Evolutionary conservation across 2,113 vertebrate species (phyloP).

Genomic region (Platysteira castanea): DNA sequence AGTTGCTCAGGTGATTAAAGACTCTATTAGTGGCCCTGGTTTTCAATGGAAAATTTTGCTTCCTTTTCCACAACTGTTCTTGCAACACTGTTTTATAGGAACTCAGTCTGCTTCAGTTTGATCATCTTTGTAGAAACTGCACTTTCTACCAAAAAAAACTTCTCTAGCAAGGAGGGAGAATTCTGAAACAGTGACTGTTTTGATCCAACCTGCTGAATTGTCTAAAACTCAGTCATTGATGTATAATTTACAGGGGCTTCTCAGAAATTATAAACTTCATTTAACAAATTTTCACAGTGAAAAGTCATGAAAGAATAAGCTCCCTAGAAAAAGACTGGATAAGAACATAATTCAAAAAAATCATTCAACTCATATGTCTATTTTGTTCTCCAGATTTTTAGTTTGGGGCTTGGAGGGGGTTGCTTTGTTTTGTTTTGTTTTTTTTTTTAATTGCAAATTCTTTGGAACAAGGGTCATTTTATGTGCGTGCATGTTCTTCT

Average conservation of each 20-base stretch:
- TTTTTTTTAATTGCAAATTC: background rate
- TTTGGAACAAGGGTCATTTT: background rate
- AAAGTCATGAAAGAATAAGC: background rate
- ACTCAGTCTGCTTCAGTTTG: background rate
- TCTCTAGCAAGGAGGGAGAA: background rate
- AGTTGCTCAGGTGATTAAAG: background rate
- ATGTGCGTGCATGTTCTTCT: background rate
- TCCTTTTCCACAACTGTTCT: background rate
- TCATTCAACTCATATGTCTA: background rate
- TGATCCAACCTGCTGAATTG: background rate
- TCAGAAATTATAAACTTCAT: background rate
- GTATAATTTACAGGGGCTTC: background rate
- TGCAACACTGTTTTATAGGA: rapidly evolving
- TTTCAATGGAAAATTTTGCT: background rate
- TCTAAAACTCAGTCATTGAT: background rate
- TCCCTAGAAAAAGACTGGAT: background rate
- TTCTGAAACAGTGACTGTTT: background rate
- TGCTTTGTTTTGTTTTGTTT: background rate
- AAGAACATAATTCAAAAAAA: background rate
- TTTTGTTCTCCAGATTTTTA: background rate
- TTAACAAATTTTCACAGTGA: background rate
- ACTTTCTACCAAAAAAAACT: background rate
- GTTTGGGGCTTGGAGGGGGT: background rate
- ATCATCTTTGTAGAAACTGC: background rate
- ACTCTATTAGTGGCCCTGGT: background rate